phyloP scores from a whole-genome alignment of 1,140 invertebrate genomes.

The Bathynomus jamesi region DNA sequence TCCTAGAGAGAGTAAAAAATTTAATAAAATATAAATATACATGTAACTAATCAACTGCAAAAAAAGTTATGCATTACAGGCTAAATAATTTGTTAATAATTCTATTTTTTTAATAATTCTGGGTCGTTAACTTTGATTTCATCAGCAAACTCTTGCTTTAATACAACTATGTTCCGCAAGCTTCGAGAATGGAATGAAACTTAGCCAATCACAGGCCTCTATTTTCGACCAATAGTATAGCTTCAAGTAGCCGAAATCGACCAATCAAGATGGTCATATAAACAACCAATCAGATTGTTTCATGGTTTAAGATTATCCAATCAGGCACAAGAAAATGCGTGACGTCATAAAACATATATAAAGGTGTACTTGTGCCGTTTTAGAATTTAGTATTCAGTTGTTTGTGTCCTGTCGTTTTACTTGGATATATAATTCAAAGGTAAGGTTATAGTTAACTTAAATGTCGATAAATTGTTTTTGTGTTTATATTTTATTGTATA shows the following conservation, averaged over 20 bases:
- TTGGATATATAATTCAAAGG: too few species aligned
- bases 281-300: not conserved
- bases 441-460: too few species aligned
- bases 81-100: not conserved
- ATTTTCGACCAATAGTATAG: not conserved
- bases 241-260: not conserved
- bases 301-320: not conserved
- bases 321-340: not conserved
- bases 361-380: not conserved
- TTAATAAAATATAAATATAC: not conserved
- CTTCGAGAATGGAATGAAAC: not conserved
- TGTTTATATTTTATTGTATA: too few species aligned
- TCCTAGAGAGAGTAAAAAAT: not conserved
- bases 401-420: too few species aligned
- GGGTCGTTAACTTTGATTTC: too few species aligned
- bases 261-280: not conserved
- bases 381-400: conserved; percentile 1
- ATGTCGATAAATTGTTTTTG: too few species aligned
- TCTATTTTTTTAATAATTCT: not conserved
- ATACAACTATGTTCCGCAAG: not conserved
- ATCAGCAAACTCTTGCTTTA: too few species aligned
- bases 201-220: not conserved
- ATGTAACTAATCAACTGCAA: not conserved
- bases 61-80: not conserved
- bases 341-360: not conserved